Conservation (phyloP, 2,113 vertebrate species). For the Paracanthobrama guichenoti region DNA sequence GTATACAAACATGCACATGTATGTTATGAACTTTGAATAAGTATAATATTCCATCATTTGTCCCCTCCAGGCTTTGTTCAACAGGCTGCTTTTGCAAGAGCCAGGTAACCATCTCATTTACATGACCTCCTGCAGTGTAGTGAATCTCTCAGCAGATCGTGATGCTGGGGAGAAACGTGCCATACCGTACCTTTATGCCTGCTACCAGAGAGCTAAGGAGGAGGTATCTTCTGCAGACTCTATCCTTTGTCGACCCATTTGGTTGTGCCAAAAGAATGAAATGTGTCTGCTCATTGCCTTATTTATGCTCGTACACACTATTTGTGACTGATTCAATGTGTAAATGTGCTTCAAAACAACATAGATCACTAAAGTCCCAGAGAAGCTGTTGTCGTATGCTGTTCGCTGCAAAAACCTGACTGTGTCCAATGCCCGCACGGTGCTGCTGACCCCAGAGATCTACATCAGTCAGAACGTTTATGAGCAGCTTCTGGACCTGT, state of each 20-base stretch:
- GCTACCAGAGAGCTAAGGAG: constrained; percentile 90
- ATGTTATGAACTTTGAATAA: neutral
- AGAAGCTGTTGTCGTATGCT: constrained; percentile 90
- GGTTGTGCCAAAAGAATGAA: neutral
- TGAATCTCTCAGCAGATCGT: constrained; percentile 92
- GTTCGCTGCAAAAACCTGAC: constrained; percentile 90
- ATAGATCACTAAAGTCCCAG: constrained; percentile 95
- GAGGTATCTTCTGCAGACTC: constrained; percentile 78
- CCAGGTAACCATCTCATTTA: constrained; percentile 91
- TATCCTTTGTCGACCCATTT: neutral
- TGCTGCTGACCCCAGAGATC: constrained; percentile 95
- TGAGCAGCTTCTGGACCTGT: constrained; percentile 91
- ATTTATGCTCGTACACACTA: neutral
- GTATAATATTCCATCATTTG: constrained; percentile 18
- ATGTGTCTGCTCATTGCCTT: neutral
- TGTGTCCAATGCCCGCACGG: constrained; percentile 86
- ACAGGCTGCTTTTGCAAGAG: constrained; percentile 87
- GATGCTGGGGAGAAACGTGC: constrained; percentile 91
- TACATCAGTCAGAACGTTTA: constrained; percentile 90
- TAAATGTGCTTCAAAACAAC: constrained; percentile 17
- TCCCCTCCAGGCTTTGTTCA: constrained; percentile 85
- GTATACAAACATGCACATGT: neutral
- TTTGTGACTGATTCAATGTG: neutral
- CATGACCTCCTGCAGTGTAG: constrained; percentile 84
- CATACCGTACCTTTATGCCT: constrained; percentile 90